Conservation (phyloP, 2,888 invertebrate genomes). For the Rhagium mordax region DNA sequence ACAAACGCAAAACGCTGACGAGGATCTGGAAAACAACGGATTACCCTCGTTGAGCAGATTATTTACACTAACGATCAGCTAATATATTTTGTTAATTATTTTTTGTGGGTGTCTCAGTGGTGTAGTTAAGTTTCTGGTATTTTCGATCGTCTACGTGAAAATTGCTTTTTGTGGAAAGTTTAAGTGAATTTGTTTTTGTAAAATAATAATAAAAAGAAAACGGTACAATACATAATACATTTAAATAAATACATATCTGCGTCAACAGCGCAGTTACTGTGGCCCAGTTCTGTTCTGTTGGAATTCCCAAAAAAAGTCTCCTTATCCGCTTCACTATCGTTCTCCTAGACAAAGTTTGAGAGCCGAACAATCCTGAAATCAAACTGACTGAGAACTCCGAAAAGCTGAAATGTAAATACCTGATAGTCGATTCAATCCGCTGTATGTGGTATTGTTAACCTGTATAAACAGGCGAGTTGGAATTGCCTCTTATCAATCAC, state of each 20-base stretch:
- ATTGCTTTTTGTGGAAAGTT: too few species aligned
- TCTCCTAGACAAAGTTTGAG: conserved; percentile 4
- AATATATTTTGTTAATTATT: neutral
- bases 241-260: too few species aligned
- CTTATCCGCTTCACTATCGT: conserved; percentile 1
- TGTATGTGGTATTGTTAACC: conserved; percentile 29
- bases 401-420: conserved; percentile 27
- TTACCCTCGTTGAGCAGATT: neutral
- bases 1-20: neutral
- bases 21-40: neutral
- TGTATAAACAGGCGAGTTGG: conserved; percentile 23
- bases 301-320: too few species aligned
- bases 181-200: too few species aligned
- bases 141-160: too few species aligned
- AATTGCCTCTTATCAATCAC: conserved; percentile 32
- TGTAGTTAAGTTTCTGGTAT: too few species aligned
- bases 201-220: too few species aligned
- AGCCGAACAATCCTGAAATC: conserved; percentile 14
- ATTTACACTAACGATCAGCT: neutral
- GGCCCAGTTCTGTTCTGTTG: too few species aligned
- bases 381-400: conserved; percentile 21
- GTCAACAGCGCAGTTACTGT: too few species aligned
- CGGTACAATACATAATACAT: too few species aligned
- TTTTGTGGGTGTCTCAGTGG: neutral
- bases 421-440: conserved; percentile 28